Evolutionary conservation across 1,140 invertebrate species (phyloP).

Genomic region (Apis dorsata): DNA sequence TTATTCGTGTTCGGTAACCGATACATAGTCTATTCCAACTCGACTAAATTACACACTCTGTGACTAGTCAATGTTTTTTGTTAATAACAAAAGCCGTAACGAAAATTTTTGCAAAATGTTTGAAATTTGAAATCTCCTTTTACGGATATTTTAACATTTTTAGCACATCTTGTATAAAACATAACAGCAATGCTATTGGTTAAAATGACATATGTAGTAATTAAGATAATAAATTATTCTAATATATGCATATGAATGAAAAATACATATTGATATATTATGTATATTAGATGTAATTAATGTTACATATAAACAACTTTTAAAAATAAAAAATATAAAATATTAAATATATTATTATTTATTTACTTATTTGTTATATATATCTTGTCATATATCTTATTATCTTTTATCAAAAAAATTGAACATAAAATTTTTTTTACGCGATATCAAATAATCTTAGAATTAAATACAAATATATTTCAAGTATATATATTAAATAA

Average conservation of each 20-base stretch:
- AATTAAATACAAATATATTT: background rate
- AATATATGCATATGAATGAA: conserved; percentile 11
- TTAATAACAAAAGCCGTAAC: too few relatives aligned
- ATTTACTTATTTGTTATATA: background rate
- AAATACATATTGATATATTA: background rate
- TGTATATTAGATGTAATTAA: background rate
- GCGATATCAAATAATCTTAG: background rate
- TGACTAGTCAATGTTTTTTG: too few relatives aligned
- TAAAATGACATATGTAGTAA: conserved; percentile 6
- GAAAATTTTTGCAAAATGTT: too few relatives aligned
- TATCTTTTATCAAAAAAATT: conserved; percentile 5
- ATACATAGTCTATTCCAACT: too few relatives aligned
- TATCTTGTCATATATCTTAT: conserved; percentile 4
- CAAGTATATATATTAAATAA: background rate
- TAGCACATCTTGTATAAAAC: too few relatives aligned
- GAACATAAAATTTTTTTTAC: background rate
- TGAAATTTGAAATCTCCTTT: too few relatives aligned
- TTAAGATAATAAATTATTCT: conserved; percentile 18
- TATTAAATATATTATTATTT: background rate
- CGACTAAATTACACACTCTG: too few relatives aligned
- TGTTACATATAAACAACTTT: background rate
- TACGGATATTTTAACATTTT: too few relatives aligned
- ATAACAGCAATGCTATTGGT: background rate
- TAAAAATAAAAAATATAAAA: conserved; percentile 28
- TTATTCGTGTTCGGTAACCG: too few relatives aligned